Conservation (phyloP, 1,140 invertebrate species). For the Plodia interpunctella region DNA sequence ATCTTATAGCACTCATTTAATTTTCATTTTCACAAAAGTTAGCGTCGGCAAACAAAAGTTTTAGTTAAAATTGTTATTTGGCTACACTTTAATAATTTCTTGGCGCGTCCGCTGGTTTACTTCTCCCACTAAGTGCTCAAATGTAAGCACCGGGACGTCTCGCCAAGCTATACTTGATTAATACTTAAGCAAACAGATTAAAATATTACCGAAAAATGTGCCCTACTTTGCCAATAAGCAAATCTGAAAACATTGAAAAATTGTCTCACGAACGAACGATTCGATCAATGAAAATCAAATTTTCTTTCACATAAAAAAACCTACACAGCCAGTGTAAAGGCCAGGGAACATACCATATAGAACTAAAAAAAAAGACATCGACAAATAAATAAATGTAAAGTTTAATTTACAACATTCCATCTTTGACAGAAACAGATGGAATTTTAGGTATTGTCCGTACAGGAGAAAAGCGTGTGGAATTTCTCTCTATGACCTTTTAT, state of each 20-base stretch:
- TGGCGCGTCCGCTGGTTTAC: not conserved
- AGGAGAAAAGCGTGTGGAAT: not conserved
- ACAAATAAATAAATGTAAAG: too few relatives aligned
- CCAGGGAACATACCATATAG: too few relatives aligned
- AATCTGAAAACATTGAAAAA: too few relatives aligned
- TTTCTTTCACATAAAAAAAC: too few relatives aligned
- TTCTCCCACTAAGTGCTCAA: not conserved
- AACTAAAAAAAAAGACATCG: too few relatives aligned
- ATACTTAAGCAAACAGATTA: not conserved
- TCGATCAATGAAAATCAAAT: too few relatives aligned
- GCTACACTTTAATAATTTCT: not conserved
- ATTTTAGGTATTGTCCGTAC: too few relatives aligned
- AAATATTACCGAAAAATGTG: not conserved
- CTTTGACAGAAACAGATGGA: too few relatives aligned
- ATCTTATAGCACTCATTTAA: not conserved
- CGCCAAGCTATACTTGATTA: not conserved
- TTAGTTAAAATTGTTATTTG: not conserved
- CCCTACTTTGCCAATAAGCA: too few relatives aligned
- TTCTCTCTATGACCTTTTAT: not conserved
- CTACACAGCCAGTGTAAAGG: too few relatives aligned
- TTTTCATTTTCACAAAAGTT: constrained; percentile 5
- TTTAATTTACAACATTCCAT: too few relatives aligned
- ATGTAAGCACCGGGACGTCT: not conserved
- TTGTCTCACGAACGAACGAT: too few relatives aligned
- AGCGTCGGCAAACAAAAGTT: not conserved